Evolutionary conservation across 2,888 invertebrate genomes (phyloP).

Genomic region (Suillia variegata): DNA sequence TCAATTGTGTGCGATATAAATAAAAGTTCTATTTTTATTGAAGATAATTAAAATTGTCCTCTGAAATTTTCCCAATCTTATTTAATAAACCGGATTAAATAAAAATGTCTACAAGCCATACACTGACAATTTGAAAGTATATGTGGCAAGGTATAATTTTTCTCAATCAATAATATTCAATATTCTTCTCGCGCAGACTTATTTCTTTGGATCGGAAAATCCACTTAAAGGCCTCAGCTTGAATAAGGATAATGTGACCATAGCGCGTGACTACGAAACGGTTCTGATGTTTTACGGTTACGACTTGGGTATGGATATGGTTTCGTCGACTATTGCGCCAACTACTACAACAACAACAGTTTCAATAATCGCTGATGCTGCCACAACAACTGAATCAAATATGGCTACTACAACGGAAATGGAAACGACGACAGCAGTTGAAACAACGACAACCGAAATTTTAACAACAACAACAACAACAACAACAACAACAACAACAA

Average conservation of each 20-base stretch:
- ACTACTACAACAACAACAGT: conserved; percentile 12
- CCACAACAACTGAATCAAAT: background rate
- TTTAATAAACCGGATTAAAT: too few relatives aligned
- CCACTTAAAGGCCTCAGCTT: conserved; percentile 81
- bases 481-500: conserved; percentile 26
- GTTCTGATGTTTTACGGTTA: conserved; percentile 81
- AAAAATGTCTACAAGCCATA: too few relatives aligned
- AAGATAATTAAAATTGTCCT: too few relatives aligned
- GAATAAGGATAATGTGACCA: conserved; percentile 77
- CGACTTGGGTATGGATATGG: conserved; percentile 66
- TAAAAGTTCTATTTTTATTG: too few relatives aligned
- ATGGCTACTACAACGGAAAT: background rate
- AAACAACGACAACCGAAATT: conserved; percentile 21
- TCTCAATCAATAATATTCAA: too few relatives aligned
- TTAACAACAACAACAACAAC: conserved; percentile 28
- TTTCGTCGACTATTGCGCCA: conserved; percentile 38
- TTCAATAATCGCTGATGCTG: conserved; percentile 8
- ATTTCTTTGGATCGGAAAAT: conserved; percentile 81
- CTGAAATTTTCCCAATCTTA: too few relatives aligned
- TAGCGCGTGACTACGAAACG: conserved; percentile 75
- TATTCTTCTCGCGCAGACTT: conserved; percentile 66
- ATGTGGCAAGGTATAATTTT: too few relatives aligned
- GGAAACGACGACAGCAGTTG: background rate
- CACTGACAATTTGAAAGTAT: too few relatives aligned
- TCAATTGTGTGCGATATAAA: too few relatives aligned